Evolutionary conservation across 2,797 vertebrate species (phyloP), one percentile per base, ranked within the genome.

Genomic region (Gallirallus australis): DNA sequence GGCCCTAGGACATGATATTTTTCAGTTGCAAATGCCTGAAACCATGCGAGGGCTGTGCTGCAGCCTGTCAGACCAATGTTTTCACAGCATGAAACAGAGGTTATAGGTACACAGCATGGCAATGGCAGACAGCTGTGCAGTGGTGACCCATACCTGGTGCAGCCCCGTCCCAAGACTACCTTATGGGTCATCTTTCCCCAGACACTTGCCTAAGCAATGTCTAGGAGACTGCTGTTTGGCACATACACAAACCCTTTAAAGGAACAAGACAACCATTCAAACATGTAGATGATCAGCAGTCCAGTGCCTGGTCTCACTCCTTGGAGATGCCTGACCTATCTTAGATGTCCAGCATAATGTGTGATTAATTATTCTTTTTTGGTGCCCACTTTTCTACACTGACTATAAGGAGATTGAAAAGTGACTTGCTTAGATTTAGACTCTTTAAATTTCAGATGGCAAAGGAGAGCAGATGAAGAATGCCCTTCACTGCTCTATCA

Each of bases 41-140:
- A 86, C 40, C 8, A 11, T 28, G 14, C 0, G 2, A 80, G 9
- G 33, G 25, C 27, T 76, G 10, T 40, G n/a, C 40, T 94, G 39
- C 39, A 77, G 35, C 18, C 52, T 65, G 14, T 59, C 52, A 64
- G 33, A 19, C 35, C n/a, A 64, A 48, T 48, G 64, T 11, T 85
- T 76, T 60, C 20, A 25, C 0, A 0, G 13, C 11, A 28, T 28
- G 37, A 75, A 92, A 35, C 1, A 2, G 14, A 82, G 31, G 3
- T 7, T 82, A 28, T 35, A 53, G 18, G 16, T 52, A 17, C 11
- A 8, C 24, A 1, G 1, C 35, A 5, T 15, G 25, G 42, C 27
- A 71, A 4, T 4, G 45, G 11, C 3, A 4, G 75, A 85, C 52
- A 82, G 11, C 64, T 85, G 52, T 0, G 3, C 45, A 57, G 7